Base-by-base conservation (phyloP, 2,113 vertebrate genomes). In the Rhinolophus ferrumequinum region DNA sequence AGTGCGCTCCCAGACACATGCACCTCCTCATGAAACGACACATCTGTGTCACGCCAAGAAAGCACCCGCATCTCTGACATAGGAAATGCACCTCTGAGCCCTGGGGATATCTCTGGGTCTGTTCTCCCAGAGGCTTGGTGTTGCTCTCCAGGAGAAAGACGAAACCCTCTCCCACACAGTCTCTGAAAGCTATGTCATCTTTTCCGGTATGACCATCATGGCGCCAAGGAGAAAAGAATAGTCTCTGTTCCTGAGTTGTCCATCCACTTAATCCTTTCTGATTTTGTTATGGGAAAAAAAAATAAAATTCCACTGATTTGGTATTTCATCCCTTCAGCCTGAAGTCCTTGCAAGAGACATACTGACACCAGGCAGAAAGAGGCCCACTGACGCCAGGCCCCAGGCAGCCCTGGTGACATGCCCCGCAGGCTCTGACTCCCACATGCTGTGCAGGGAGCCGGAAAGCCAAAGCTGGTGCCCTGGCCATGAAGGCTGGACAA, bases 191-290 rank as follows among this genome's bases (percentile, higher is more conserved):
- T 56, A 33, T 89, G 70, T 96, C 82, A 14, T 76, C 72, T 75
- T 91, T 69, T 75, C 86, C 75, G 67, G 26, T 47, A 10, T 95
- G 85, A 97, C 11, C 62, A 64, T 75, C 13, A 0, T 30, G 22
- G 64, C 66, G 69, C 62, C 67, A 83, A 85, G 72, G 83, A 41
- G 47, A 79, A 58, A 69, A 85, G 73, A 35, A 44, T 14, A 7
- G 85, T 62, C 77, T 88, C 93, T 62, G 88, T 67, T 93, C 89
- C 89, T 1, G 0, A 86, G 67, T 62, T 96, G 92, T 92, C 91
- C 92, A 93, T 96, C 86, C 69, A 83, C 64, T 91, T 95, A 97
- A 97, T 97, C 89, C 92, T 95, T 97, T 94, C 95, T 96, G 96
- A 98, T 96, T 93, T 86, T 89, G 58, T 93, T 94, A 82, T 1